Evolutionary conservation across 2,888 invertebrate species (phyloP).

Genomic region (Mesoligia furuncula): DNA sequence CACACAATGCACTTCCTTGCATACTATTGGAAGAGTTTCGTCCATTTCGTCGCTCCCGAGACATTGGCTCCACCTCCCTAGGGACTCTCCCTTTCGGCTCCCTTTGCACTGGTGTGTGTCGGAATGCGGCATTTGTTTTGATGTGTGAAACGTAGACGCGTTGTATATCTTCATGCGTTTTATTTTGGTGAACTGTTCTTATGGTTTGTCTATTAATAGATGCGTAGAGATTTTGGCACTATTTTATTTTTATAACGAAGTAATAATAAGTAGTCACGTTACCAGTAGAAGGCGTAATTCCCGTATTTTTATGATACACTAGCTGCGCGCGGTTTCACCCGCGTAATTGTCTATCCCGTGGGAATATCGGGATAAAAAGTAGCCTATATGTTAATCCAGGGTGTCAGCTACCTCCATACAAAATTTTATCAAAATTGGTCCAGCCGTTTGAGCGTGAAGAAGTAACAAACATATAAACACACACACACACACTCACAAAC

Average conservation of each 20-base stretch:
- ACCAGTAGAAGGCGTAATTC: too few species aligned
- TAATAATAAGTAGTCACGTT: not conserved
- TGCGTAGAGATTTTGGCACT: constrained; percentile 44
- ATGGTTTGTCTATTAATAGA: constrained; percentile 69
- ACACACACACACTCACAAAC: too few species aligned
- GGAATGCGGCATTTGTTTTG: constrained; percentile 67
- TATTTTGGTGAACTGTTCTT: constrained; percentile 75
- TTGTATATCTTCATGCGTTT: constrained; percentile 74
- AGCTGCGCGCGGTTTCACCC: too few species aligned
- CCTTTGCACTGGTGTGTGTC: constrained; percentile 71
- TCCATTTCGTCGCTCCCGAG: constrained; percentile 86
- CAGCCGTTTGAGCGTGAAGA: too few species aligned
- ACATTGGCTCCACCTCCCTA: constrained; percentile 89
- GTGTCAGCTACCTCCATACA: too few species aligned
- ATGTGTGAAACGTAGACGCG: constrained; percentile 75
- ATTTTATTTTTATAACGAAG: not conserved
- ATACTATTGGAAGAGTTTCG: constrained; percentile 86
- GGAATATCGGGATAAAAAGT: too few species aligned
- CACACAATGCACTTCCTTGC: constrained; percentile 87
- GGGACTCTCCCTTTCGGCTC: constrained; percentile 89
- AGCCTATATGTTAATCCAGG: too few species aligned
- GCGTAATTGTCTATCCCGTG: too few species aligned
- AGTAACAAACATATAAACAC: too few species aligned
- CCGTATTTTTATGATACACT: too few species aligned
- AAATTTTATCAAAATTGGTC: too few species aligned